Base-by-base conservation (phyloP, 1,140 invertebrate genomes). In the Luehdorfia chinensis region DNA sequence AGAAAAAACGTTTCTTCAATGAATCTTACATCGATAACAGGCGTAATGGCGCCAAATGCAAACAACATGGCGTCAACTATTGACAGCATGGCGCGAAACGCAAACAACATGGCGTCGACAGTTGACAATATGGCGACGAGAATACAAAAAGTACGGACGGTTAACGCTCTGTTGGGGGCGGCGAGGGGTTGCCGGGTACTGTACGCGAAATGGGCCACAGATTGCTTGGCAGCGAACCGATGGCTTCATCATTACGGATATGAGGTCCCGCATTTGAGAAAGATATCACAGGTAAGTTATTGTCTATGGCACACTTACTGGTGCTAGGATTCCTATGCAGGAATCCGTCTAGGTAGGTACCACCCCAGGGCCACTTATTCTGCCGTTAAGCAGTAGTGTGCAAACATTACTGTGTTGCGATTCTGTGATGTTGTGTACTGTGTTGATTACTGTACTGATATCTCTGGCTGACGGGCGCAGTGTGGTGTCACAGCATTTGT, bases 211-310 rank as follows among this genome's bases (percentile, higher is more conserved):
- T 84, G 77, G 77, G 66, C 62, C 0, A 12, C 53, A 1, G 63
- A 75, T 25, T 69, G 52, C 0, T 19, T 55, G 7, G 47, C 34
- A n/a, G 49, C 36, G 1, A 56, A 62, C 0, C 33, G 21, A 3
- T 84, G 77, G 80, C 25, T 73, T 4, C 67, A 70, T 4, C 74
- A 77, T 16, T 32, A 53, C 15, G 69, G 68, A 0, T 81, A 78
- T 32, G 79, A 78, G 44, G 70, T 84, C 3, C 53, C 51, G 1
- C 69, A 84, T 66, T 52, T 81, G n/a, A 67, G 54, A 56, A 84
- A 78, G 30, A 70, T 84, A 13, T 63, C 63, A 11, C 62, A 68
- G 70, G 79, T 80, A 47, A 28, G n/a, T n/a, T n/a, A n/a, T n/a
- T n/a, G n/a, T n/a, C n/a, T n/a, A 43, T 43, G 15, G n/a, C n/a